These are phyloP conservation scores for Elgaria multicarinata DNA, from an alignment of 2,113 vertebrate genomes.

Conservation along the genomic window DNA sequence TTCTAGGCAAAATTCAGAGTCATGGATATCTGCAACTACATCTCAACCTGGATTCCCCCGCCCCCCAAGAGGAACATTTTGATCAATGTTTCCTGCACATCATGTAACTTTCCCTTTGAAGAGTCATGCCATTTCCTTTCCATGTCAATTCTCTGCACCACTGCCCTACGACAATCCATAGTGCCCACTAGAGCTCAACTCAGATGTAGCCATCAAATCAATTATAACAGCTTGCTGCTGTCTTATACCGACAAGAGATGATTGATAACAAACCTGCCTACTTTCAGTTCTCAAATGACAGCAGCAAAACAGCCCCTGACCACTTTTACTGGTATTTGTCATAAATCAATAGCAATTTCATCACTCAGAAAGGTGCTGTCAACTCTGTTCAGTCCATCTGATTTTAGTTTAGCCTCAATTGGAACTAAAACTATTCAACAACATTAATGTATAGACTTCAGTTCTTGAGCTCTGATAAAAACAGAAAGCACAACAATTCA, in stretches of 20 bases:
- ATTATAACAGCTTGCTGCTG: slow-evolving; percentile 75
- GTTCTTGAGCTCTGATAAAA: slow-evolving; percentile 49
- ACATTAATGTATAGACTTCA: slow-evolving; percentile 65
- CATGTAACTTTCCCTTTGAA: slow-evolving; percentile 72
- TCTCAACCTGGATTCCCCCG: slow-evolving; percentile 44
- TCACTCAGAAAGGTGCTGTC: slow-evolving; percentile 80
- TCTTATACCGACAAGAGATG: slow-evolving; percentile 79
- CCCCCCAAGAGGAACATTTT: slow-evolving; percentile 60
- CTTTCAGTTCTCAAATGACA: slow-evolving; percentile 87
- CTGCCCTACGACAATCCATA: slow-evolving; percentile 67
- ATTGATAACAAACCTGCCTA: slow-evolving; percentile 93
- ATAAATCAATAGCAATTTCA: slow-evolving; percentile 95
- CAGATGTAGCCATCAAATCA: slow-evolving; percentile 79
- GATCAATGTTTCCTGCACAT: slow-evolving; percentile 66
- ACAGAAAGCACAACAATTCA: slow-evolving; percentile 32
- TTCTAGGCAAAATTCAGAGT: slow-evolving; percentile 47
- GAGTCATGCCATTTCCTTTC: slow-evolving; percentile 81
- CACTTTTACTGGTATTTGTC: slow-evolving; percentile 85
- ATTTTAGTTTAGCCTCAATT: slow-evolving; percentile 70
- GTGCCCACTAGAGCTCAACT: slow-evolving; percentile 73
- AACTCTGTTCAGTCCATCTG: slow-evolving; percentile 77
- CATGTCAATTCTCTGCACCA: slow-evolving; percentile 77
- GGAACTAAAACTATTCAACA: slow-evolving; percentile 69
- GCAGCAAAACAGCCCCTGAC: slow-evolving; percentile 84
- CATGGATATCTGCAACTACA: slow-evolving; percentile 36